These are phyloP conservation scores for Scaptomyza hsui DNA, from an alignment of 1,140 invertebrate species.

Conservation along the genomic window DNA sequence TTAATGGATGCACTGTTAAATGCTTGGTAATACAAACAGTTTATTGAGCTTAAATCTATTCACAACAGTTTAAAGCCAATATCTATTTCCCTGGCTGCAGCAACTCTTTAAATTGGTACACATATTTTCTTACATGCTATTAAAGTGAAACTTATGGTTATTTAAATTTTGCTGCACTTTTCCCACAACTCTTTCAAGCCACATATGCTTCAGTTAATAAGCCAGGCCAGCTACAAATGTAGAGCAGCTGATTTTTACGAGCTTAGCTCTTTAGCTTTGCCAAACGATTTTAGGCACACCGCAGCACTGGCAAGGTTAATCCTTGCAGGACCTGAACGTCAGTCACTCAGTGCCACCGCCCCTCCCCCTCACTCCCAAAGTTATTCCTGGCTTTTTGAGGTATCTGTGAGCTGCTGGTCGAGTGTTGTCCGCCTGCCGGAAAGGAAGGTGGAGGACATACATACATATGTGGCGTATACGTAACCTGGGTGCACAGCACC, in stretches of 20 bases:
- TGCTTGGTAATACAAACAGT: neutral
- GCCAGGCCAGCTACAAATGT: constrained; percentile 15
- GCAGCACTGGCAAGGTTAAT: constrained; percentile 43
- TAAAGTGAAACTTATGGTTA: neutral
- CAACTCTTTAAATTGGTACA: too few relatives aligned
- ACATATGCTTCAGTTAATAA: constrained; percentile 39
- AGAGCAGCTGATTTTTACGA: constrained; percentile 41
- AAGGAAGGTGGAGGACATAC: neutral
- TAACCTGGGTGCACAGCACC: constrained; percentile 23
- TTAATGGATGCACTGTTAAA: constrained; percentile 7
- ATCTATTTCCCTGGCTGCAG: too few relatives aligned
- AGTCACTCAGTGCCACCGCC: constrained; percentile 2
- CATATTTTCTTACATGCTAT: too few relatives aligned
- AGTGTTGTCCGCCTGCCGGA: constrained; percentile 7
- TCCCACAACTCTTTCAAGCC: neutral
- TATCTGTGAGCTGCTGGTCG: constrained; percentile 24
- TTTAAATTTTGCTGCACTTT: neutral
- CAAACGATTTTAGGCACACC: constrained; percentile 42
- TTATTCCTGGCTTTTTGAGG: constrained; percentile 25
- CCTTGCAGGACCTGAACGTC: constrained; percentile 11
- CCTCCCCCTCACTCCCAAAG: constrained; percentile 15
- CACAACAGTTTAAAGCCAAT: too few relatives aligned
- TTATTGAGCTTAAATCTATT: neutral
- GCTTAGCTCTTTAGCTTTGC: constrained; percentile 45
- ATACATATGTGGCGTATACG: constrained; percentile 41